Evolutionary conservation across 2,888 invertebrate genomes (phyloP), one percentile per base, ranked within the genome.

Genomic region (Rhyacophila evoluta): DNA sequence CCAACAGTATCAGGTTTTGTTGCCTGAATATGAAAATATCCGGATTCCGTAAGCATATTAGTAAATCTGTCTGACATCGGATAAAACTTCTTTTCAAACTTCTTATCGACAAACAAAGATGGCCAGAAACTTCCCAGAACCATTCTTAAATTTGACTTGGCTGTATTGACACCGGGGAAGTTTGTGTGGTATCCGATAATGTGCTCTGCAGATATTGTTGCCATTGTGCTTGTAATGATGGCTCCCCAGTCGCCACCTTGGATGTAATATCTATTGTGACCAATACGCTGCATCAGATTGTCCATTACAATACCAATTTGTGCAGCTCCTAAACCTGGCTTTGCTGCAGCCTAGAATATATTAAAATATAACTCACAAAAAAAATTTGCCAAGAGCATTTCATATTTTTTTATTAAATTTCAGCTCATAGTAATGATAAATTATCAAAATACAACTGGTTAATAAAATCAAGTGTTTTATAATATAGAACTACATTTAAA

Each of bases 1-100:
- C 94, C 94, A 71, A 93, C 85, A 29, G 94, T 94, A 83, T 95
- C 94, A 0, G 95, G 94, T 84, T 93, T 94, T 0, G 94, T 94
- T 1, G 93, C 91, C 83, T 94, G 94, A 27, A 94, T 84, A 76
- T 87, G 86, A 78, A 86, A 79, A 81, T 87, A 86, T 19, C 88
- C 89, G 0, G 85, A 81, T 78, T 88, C 88, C 77, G 89, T 86
- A 0, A 89, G 0, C 0, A 86, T 0, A 0, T 81, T 82, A 5
- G 81, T 33, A 0, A 86, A 33, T 15, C 86, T 85, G 0, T 87
- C 83, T 0, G 83, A 79, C 0, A 90, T 67, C 0, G 92, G 92
- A 83, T 90, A 92, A 84, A 91, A 84, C 69, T 86, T 89, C 4
- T 87, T 85, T 28, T 87, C 83, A 36, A 90, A 83, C 77, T 91